Base-by-base conservation (phyloP, 2,888 invertebrate species). In the Drosophila niveifrons region DNA sequence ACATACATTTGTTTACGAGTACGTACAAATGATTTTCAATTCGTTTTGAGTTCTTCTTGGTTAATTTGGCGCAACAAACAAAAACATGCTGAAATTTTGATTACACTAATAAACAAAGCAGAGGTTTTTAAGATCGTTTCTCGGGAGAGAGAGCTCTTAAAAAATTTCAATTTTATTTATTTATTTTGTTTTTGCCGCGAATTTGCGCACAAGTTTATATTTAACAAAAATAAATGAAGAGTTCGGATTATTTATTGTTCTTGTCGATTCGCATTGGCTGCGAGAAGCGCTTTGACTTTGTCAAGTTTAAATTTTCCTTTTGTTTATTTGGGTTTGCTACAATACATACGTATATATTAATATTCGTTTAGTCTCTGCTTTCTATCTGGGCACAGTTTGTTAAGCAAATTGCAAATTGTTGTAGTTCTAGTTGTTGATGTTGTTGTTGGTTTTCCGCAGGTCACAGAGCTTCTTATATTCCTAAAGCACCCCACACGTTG, bases 381-480 rank as follows among this genome's bases (percentile, higher is more conserved):
- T 63, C 29, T 64, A 34, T 66, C 15, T 53, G 51, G 6, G 10
- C 48, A 46, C 18, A 34, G 57, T 66, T 71, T 78, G 56, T 56
- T 53, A 46, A 53, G 39, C 61, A 48, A 64, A 68, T 73, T 59
- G 63, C 53, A 48, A 43, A 46, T 53, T 48, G 52, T 41, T 53
- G 44, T 13, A 47, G 57, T 34, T 13, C 23, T 23, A 23, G 13
- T 39, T 7, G 39, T 52, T 64, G 46, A 41, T 51, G 56, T 31
- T 46, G 44, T 9, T 52, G 53, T 39, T 39, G 59, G 61, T 34
- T 77, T 56, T 51, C 23, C 34, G 57, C 63, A 51, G 72, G 73
- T 68, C 69, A 58, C 52, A 62, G 51, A 48, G 66, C 46, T 68
- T 81, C 65, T 78, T 61, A 36, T 66, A 64, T 67, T 76, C 71